A percentile compares a stretch with the other conserved stretches of the same genome.
phyloP scores from a whole-genome alignment of 2,888 invertebrate genomes.

The Lasioglossum oenotherae region DNA sequence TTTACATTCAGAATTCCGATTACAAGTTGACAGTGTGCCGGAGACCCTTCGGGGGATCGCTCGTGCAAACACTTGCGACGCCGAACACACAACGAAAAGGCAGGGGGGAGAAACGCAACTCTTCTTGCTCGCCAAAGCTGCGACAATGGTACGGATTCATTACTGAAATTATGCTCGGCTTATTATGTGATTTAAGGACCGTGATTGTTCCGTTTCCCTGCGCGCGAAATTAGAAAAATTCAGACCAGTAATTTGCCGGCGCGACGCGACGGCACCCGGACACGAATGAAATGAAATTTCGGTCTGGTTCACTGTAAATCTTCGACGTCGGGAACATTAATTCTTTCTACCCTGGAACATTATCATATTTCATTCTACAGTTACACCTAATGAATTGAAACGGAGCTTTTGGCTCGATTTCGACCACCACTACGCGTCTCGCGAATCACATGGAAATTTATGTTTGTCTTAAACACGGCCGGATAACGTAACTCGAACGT shows the following conservation, averaged over 20 bases:
- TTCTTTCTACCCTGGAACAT: neutral
- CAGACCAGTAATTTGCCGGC: neutral
- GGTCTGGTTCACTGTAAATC: neutral
- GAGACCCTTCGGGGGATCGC: neutral
- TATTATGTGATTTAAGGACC: neutral
- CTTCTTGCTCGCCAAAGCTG: neutral
- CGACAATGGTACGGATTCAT: neutral
- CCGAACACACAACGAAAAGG: neutral
- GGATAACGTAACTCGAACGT: neutral
- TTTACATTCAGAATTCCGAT: conserved; percentile 37
- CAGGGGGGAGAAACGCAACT: neutral
- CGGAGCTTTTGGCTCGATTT: neutral
- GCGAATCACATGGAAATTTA: neutral
- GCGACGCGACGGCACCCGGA: neutral
- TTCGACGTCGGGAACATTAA: neutral
- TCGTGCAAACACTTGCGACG: neutral
- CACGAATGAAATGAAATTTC: conserved; percentile 27
- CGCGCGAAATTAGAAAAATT: neutral
- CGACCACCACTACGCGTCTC: neutral
- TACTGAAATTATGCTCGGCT: neutral
- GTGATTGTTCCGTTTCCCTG: neutral
- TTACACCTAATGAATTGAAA: neutral
- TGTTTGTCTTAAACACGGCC: neutral
- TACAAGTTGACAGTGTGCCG: conserved; percentile 22
- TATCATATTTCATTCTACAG: conserved; percentile 3